Conservation (phyloP, 2,888 invertebrate species). For the Spisula subtruncata region DNA sequence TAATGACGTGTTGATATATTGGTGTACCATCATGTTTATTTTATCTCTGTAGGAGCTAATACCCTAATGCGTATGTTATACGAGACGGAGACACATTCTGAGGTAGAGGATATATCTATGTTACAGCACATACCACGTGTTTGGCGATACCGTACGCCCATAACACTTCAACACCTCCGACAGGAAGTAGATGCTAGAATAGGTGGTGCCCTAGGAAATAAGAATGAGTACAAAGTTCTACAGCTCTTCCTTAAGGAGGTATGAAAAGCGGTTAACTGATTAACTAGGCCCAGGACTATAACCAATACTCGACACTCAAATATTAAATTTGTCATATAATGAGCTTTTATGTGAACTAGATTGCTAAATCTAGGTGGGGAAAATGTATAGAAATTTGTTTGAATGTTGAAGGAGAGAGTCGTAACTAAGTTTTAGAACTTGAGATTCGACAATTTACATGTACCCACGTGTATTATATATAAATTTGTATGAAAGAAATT, state of each 20-base stretch:
- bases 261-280: background rate
- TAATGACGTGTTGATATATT: too few relatives aligned
- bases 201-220: background rate
- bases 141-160: constrained; percentile 24
- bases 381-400: too few relatives aligned
- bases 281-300: too few relatives aligned
- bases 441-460: too few relatives aligned
- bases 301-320: too few relatives aligned
- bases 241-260: constrained; percentile 67
- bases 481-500: too few relatives aligned
- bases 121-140: constrained; percentile 38
- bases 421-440: too few relatives aligned
- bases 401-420: too few relatives aligned
- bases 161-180: constrained; percentile 69
- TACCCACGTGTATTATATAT: too few relatives aligned
- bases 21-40: background rate
- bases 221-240: constrained; percentile 46
- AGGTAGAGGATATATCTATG: background rate
- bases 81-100: constrained; percentile 31
- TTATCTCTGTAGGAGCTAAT: constrained; percentile 26
- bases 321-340: too few relatives aligned
- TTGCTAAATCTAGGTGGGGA: too few relatives aligned
- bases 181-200: constrained; percentile 63
- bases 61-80: constrained; percentile 37
- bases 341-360: too few relatives aligned